These are phyloP conservation scores for Nycticebus coucang DNA, from an alignment of 2,113 vertebrate species.

Conservation along the genomic window DNA sequence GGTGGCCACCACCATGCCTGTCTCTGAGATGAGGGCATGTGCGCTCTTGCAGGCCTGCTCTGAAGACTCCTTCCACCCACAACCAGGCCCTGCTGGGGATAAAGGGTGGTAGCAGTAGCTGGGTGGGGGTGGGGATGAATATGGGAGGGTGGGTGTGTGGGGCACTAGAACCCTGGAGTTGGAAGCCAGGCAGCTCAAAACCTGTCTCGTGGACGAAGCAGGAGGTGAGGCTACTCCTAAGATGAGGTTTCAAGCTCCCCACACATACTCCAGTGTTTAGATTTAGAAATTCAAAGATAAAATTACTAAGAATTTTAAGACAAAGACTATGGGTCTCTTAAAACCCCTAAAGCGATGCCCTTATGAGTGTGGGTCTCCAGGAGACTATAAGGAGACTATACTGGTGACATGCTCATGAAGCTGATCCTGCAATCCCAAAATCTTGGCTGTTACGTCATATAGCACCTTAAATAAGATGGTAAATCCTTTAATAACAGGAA, in stretches of 20 bases:
- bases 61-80: not conserved
- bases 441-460: not conserved
- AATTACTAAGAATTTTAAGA: not conserved
- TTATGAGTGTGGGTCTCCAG: not conserved
- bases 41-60: not conserved
- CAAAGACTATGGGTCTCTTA: not conserved
- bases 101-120: not conserved
- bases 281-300: not conserved
- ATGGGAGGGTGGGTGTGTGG: not conserved
- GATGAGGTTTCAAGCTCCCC: not conserved
- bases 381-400: fast-evolving
- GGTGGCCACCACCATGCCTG: not conserved
- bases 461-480: not conserved
- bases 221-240: not conserved
- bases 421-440: not conserved
- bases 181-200: not conserved
- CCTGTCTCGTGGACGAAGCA: fast-evolving
- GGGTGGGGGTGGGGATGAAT: not conserved
- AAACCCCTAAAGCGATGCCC: not conserved
- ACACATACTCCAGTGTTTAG: not conserved
- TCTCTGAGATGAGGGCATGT: not conserved
- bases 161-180: not conserved
- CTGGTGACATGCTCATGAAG: not conserved
- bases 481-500: not conserved
- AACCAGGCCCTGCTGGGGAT: not conserved